Evolutionary conservation across 2,797 vertebrate genomes (phyloP).

Genomic region (Mycteria americana): DNA sequence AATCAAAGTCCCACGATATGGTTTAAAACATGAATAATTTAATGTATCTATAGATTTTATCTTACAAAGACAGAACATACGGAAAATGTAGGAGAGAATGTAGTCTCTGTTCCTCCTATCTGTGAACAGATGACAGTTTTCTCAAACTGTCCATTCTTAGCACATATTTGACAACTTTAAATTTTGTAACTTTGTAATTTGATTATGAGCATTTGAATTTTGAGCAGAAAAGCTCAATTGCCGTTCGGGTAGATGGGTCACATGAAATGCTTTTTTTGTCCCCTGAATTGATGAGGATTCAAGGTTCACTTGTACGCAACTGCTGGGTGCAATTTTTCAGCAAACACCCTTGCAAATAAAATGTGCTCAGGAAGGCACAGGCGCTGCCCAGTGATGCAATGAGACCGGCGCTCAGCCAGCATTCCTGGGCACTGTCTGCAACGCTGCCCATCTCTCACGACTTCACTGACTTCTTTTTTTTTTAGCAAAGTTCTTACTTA

Average conservation of each 20-base stretch:
- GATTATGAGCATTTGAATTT: constrained; percentile 14
- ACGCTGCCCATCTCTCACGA: background rate
- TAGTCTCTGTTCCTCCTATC: background rate
- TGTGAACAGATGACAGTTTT: constrained; percentile 53
- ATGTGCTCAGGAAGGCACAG: background rate
- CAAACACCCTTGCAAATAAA: background rate
- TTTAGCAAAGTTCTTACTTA: background rate
- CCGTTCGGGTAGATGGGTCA: background rate
- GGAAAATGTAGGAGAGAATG: constrained; percentile 39
- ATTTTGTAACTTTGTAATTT: constrained; percentile 17
- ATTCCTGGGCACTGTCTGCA: background rate
- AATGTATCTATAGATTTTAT: constrained; percentile 3
- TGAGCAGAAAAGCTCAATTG: background rate
- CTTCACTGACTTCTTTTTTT: background rate
- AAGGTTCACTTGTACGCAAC: background rate
- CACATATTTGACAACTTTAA: constrained; percentile 51
- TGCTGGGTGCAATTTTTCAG: background rate
- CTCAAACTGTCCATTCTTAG: constrained; percentile 53
- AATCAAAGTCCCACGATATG: background rate
- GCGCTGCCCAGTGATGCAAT: accelerated
- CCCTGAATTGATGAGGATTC: background rate
- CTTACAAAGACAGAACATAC: constrained; percentile 7
- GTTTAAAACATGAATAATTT: constrained; percentile 22
- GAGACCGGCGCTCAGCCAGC: accelerated
- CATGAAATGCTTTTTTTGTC: background rate